Evolutionary conservation across 2,888 invertebrate species (phyloP).

Genomic region (Lasioglossum malachurum): DNA sequence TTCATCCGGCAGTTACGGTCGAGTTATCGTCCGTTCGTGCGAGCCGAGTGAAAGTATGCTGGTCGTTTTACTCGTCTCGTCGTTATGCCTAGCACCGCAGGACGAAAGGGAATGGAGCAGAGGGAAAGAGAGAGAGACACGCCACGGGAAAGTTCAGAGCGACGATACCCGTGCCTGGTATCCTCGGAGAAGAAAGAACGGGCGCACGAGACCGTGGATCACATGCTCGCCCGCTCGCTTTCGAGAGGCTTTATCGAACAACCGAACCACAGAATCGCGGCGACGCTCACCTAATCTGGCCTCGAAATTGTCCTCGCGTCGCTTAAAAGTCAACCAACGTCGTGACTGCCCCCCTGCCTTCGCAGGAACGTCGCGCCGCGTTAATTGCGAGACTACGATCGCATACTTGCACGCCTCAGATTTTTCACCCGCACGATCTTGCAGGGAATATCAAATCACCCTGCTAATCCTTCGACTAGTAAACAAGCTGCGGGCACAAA

Average conservation of each 20-base stretch:
- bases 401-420: conserved; percentile 30
- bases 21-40: conserved; percentile 73
- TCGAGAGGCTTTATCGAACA: conserved; percentile 47
- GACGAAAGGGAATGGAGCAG: conserved; percentile 27
- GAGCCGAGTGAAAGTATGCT: conserved; percentile 72
- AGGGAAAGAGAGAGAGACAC: conserved; percentile 16
- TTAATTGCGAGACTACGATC: conserved; percentile 55
- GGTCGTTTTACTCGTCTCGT: conserved; percentile 62
- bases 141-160: conserved; percentile 57
- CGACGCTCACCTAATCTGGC: conserved; percentile 57
- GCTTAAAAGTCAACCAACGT: conserved; percentile 47
- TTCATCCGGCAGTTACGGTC: conserved; percentile 73
- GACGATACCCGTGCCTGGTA: conserved; percentile 41
- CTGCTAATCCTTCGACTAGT: neutral
- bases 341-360: conserved; percentile 50
- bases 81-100: conserved; percentile 47
- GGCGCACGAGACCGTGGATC: conserved; percentile 45
- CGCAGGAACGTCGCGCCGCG: conserved; percentile 50
- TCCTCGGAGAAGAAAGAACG: conserved; percentile 38
- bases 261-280: conserved; percentile 35
- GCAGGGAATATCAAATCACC: neutral
- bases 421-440: neutral
- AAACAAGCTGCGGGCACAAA: neutral
- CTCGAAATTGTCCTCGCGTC: conserved; percentile 61
- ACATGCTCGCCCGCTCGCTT: conserved; percentile 15